These are phyloP conservation scores for Strigops habroptila DNA, from an alignment of 2,113 vertebrate species.

Conservation along the genomic window DNA sequence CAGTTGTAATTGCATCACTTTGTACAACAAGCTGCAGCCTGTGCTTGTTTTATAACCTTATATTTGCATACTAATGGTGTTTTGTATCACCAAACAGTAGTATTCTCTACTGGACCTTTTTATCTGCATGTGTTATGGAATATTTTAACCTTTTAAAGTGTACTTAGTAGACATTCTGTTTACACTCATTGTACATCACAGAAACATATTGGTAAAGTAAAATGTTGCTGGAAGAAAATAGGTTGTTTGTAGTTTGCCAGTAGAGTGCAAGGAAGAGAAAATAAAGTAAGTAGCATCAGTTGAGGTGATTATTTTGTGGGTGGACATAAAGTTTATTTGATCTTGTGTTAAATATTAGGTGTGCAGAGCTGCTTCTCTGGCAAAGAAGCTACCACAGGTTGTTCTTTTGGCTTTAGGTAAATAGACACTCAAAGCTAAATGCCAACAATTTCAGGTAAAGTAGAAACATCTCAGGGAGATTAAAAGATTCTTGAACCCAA, in stretches of 20 bases:
- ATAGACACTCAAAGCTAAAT: neutral
- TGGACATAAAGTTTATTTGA: neutral
- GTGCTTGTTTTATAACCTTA: neutral
- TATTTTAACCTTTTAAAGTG: neutral
- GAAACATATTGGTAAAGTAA: neutral
- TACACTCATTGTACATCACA: neutral
- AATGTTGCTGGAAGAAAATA: neutral
- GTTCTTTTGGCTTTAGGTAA: neutral
- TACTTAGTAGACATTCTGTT: neutral
- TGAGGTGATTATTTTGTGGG: neutral
- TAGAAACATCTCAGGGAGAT: neutral
- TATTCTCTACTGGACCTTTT: neutral
- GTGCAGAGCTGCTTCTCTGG: neutral
- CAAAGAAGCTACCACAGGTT: neutral
- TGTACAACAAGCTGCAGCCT: neutral
- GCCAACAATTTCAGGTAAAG: neutral
- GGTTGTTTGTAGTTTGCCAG: neutral
- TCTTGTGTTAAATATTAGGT: neutral
- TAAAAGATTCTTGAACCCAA: neutral
- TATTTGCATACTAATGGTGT: neutral
- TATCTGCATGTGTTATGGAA: neutral
- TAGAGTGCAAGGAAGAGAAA: neutral
- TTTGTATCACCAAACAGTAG: neutral
- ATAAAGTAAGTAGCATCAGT: neutral
- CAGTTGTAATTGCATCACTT: neutral